Conservation (phyloP, 1,140 invertebrate genomes). For the Dendroctonus ponderosae region DNA sequence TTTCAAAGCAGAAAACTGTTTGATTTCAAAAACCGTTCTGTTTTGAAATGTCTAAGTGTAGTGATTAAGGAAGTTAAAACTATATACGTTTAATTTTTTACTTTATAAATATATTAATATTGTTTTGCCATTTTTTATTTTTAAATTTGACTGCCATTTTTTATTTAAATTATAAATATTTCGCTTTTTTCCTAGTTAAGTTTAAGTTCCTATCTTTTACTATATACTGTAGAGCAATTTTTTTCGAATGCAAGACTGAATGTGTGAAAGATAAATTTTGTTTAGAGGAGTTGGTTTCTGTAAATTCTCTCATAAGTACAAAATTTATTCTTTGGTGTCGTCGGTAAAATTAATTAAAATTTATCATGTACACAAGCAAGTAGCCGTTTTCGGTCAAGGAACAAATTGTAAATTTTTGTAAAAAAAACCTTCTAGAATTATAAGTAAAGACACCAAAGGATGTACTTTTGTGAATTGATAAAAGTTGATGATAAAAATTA, state of each 20-base stretch:
- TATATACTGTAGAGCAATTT: conserved; percentile 42
- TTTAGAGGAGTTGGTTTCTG: conserved; percentile 11
- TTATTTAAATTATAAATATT: conserved; percentile 44
- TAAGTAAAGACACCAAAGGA: conserved; percentile 1
- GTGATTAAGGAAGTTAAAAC: conserved; percentile 18
- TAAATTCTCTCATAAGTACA: conserved; percentile 22
- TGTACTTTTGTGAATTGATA: conserved; percentile 22
- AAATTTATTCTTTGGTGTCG: conserved; percentile 11
- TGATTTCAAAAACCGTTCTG: conserved; percentile 8
- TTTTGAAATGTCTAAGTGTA: conserved; percentile 24
- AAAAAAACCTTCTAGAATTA: conserved; percentile 4
- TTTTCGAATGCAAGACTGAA: conserved; percentile 35
- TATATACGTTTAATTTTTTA: conserved; percentile 24
- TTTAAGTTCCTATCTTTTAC: conserved; percentile 47
- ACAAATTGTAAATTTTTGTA: conserved; percentile 25
- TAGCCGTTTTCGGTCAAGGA: background rate
- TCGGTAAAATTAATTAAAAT: conserved; percentile 1
- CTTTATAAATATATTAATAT: conserved; percentile 13
- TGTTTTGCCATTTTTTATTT: conserved; percentile 45
- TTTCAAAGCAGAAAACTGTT: conserved; percentile 28
- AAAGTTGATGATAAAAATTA: conserved; percentile 23
- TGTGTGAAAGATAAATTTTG: conserved; percentile 31
- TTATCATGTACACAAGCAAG: conserved; percentile 8
- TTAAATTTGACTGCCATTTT: conserved; percentile 48
- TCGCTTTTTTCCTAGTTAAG: conserved; percentile 42